Evolutionary conservation across 1,140 invertebrate species (phyloP).

Genomic region (Pogonognathellus flavescens): DNA sequence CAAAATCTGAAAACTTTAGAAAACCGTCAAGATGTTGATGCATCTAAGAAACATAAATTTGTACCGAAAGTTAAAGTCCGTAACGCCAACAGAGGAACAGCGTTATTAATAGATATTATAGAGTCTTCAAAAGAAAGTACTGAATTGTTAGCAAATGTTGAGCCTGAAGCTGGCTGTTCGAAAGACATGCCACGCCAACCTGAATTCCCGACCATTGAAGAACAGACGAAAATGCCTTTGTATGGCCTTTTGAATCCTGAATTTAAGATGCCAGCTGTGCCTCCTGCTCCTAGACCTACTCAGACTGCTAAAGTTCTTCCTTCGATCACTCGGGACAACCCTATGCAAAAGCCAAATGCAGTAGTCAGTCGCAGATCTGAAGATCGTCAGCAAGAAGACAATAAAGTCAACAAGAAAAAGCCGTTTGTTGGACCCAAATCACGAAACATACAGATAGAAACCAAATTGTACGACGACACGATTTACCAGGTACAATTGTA

Average conservation of each 20-base stretch:
- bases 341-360: conserved; percentile 1
- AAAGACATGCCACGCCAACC: not conserved
- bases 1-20: not conserved
- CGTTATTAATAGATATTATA: not conserved
- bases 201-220: not conserved
- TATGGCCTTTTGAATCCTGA: not conserved
- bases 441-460: not conserved
- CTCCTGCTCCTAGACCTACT: no score
- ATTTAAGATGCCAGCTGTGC: not conserved
- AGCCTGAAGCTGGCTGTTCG: not conserved
- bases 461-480: not conserved
- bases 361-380: not conserved
- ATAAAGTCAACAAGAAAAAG: not conserved
- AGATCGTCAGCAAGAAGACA: not conserved
- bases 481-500: conserved; percentile 8
- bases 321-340: not conserved
- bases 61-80: not conserved
- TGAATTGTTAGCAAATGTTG: not conserved
- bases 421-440: not conserved
- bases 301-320: not conserved
- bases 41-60: not conserved
- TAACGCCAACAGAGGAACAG: not conserved
- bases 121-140: not conserved
- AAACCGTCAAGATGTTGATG: not conserved
- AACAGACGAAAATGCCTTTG: not conserved